Conservation (phyloP, 2,888 invertebrate species). For the Aricia artaxerxes region DNA sequence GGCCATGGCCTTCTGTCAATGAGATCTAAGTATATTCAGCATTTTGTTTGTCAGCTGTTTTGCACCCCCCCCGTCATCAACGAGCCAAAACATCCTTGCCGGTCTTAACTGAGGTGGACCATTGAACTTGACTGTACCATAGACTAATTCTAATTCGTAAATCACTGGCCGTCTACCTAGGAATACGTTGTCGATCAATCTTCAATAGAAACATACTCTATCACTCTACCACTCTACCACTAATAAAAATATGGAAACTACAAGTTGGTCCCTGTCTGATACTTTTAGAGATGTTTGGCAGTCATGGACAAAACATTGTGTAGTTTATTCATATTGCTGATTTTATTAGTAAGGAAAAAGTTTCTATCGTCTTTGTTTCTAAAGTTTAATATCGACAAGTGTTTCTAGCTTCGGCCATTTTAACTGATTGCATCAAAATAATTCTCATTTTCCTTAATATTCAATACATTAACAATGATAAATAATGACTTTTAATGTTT, state of each 20-base stretch:
- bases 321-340: background rate
- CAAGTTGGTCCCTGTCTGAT: too few species aligned
- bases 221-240: too few species aligned
- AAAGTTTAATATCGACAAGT: constrained; percentile 5
- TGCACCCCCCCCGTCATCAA: background rate
- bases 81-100: background rate
- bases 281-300: too few species aligned
- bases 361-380: background rate
- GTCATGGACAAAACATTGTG: too few species aligned
- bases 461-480: constrained; percentile 52
- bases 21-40: background rate
- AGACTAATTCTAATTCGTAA: constrained; percentile 29
- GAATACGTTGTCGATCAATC: background rate
- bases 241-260: too few species aligned
- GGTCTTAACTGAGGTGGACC: constrained; percentile 64
- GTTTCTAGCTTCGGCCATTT: constrained; percentile 23
- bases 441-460: constrained; percentile 37
- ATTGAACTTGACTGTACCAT: constrained; percentile 44
- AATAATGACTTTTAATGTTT: constrained; percentile 66
- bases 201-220: too few species aligned
- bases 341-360: background rate
- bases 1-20: background rate
- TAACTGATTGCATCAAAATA: constrained; percentile 31
- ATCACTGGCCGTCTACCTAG: constrained; percentile 18
- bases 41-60: background rate